These are phyloP conservation scores for Rhinopomastus cyanomelas DNA, from an alignment of 2,113 vertebrate species.

Conservation along the genomic window DNA sequence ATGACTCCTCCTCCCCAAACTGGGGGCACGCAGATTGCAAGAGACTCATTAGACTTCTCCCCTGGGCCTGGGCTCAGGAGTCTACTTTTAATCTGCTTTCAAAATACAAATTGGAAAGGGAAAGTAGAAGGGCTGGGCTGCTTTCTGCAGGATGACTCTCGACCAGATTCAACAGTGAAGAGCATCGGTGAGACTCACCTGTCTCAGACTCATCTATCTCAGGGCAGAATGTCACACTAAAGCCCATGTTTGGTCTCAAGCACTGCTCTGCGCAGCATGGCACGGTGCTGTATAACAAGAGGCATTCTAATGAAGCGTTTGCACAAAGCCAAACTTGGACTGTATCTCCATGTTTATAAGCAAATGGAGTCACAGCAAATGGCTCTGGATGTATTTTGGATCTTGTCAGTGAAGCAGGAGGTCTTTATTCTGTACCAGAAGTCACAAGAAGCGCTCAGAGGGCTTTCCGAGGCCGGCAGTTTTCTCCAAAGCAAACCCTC, in stretches of 20 bases:
- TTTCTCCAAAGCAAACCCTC: not conserved
- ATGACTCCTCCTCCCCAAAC: not conserved
- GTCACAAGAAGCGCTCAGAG: not conserved
- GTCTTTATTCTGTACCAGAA: not conserved
- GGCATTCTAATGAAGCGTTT: not conserved
- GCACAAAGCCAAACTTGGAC: not conserved
- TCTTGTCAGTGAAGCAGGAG: not conserved
- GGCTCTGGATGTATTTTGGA: not conserved
- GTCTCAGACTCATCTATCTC: not conserved
- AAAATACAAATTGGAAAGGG: not conserved
- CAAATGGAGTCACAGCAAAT: not conserved
- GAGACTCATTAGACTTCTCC: not conserved
- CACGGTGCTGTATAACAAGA: not conserved
- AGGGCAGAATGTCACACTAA: not conserved
- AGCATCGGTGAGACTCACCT: not conserved
- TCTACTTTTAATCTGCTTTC: not conserved
- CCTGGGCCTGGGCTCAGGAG: not conserved
- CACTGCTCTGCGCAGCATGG: not conserved
- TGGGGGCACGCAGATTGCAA: not conserved
- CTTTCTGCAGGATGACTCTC: not conserved
- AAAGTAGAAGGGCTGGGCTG: not conserved
- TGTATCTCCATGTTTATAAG: not conserved
- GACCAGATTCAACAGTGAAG: not conserved
- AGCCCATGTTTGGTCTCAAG: not conserved
- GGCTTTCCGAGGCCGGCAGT: not conserved